Evolutionary conservation across 2,888 invertebrate genomes (phyloP), one percentile per base, ranked within the genome.

Genomic region (Gortyna flavago): DNA sequence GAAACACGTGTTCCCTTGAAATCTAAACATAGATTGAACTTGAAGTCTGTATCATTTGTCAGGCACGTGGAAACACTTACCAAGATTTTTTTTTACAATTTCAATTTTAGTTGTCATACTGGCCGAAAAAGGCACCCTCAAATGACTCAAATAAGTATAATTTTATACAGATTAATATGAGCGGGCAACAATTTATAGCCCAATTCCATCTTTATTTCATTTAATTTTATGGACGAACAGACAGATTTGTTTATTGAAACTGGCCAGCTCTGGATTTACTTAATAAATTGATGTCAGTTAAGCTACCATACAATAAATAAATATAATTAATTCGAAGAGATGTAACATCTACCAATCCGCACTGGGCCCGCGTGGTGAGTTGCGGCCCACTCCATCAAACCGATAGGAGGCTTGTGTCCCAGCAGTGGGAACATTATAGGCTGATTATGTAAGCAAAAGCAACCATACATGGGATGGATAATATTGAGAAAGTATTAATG

Each of bases 201-300:
- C 41, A 32, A 48, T 72, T 61, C n/a, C 18, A 59, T 66, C 4
- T 51, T 41, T 59, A 57, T 80, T 72, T 57, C 9, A 48, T 35
- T 80, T 35, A 32, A 67, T 67, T 76, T 82, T 64, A 65, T 35
- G 29, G 38, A 59, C 21, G 25, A 32, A 25, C 62, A 25, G 25
- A 16, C 32, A 44, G 29, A 41, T 38, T 61, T 67, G 13, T 81
- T 69, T 66, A 72, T 59, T 71, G 44, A 59, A 81, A 62, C 51
- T n/a, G 16, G 44, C 25, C 59, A 80, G 38, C 48, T 38, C 25
- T 21, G 35, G 59, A 70, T 70, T 62, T 48, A 54, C 18, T 54
- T 64, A n/a, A 32, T 78, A 44, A 80, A 59, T 75, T 62, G n/a
- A 66, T 67, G 35, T 13, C 66, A 80, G 51, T 79, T 41, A 41